A percentile compares a stretch with the other conserved stretches of the same genome.
Evolutionary conservation across 1,140 invertebrate species (phyloP).

Genomic region (Acromyrmex echinatior): DNA sequence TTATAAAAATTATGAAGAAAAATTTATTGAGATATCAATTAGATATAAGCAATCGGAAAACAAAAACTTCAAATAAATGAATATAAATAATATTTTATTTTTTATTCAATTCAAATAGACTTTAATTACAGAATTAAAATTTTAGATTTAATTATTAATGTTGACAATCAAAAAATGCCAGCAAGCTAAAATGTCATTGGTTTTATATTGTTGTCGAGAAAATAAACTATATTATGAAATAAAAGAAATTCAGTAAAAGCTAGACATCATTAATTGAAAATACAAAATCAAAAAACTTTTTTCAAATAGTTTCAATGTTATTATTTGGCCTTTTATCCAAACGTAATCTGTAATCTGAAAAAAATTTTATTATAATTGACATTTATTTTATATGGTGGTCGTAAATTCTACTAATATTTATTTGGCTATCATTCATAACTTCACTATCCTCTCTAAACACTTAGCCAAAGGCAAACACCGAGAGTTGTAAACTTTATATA

Average conservation of each 20-base stretch:
- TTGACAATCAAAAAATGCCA: not conserved
- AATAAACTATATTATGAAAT: too few relatives aligned
- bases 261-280: too few relatives aligned
- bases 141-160: not conserved
- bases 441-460: not conserved
- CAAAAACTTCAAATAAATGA: not conserved
- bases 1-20: constrained; percentile 14
- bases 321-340: not conserved
- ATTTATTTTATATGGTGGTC: not conserved
- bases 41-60: not conserved
- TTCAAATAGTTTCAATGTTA: not conserved
- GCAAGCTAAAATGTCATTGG: too few relatives aligned
- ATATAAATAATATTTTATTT: not conserved
- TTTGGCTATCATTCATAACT: not conserved
- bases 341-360: not conserved
- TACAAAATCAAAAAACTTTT: too few relatives aligned
- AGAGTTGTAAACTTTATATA: constrained; percentile 12
- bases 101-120: not conserved
- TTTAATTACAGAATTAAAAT: not conserved
- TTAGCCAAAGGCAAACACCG: constrained; percentile 12
- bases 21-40: not conserved
- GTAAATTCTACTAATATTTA: not conserved
- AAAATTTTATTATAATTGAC: not conserved
- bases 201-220: too few relatives aligned
- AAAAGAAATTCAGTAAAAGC: too few relatives aligned